phyloP scores from a whole-genome alignment of 1,140 invertebrate genomes.

The Drosophila sucinea region DNA sequence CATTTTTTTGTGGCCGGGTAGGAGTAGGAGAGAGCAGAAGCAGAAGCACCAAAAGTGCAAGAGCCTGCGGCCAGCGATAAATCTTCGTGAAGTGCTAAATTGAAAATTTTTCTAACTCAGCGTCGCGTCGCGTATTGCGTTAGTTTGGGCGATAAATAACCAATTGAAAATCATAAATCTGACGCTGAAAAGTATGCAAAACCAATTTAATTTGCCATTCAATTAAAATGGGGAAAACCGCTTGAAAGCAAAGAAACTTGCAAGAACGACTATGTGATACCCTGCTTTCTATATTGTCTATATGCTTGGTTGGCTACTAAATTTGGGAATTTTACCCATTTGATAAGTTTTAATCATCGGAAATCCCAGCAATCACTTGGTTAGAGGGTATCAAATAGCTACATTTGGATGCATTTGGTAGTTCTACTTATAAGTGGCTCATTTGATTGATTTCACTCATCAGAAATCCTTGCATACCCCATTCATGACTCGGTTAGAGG shows the following conservation, averaged over 20 bases:
- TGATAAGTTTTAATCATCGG: too few species aligned
- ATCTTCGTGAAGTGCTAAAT: constrained; percentile 63
- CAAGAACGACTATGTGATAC: neutral
- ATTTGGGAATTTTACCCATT: too few species aligned
- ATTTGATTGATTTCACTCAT: too few species aligned
- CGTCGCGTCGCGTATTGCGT: constrained; percentile 9
- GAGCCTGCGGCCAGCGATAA: constrained; percentile 40
- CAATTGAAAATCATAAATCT: constrained; percentile 72
- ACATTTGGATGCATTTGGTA: too few species aligned
- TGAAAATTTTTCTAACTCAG: constrained; percentile 48
- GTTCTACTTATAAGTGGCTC: too few species aligned
- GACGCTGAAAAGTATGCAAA: constrained; percentile 50
- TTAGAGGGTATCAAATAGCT: too few species aligned
- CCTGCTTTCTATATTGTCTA: neutral
- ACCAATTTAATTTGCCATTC: constrained; percentile 66
- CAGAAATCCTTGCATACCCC: too few species aligned
- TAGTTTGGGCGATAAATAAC: constrained; percentile 62
- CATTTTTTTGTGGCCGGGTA: constrained; percentile 35
- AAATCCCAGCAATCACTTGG: too few species aligned
- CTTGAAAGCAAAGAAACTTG: neutral
- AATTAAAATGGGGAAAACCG: constrained; percentile 57
- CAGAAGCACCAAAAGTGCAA: constrained; percentile 1
- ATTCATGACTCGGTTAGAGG: neutral
- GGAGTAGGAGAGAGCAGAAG: neutral
- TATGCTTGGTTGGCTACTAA: too few species aligned